Base-by-base conservation (phyloP, 2,113 vertebrate genomes). In the Epinephelus moara region DNA sequence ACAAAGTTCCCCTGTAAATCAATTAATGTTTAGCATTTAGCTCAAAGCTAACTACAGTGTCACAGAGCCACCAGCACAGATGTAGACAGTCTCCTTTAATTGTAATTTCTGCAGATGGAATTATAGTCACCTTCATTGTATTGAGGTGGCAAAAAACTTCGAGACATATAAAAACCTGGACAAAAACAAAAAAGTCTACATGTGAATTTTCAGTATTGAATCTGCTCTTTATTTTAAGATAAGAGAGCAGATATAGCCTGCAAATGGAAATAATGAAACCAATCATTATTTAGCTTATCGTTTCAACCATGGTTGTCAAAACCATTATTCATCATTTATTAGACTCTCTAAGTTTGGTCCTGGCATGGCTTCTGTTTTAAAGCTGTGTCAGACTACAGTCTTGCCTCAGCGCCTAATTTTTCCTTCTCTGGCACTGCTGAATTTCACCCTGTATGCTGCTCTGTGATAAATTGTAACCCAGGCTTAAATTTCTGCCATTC, bases 381-480 rank as follows among this genome's bases (percentile, higher is more conserved):
- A 85, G 23, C 30, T 17, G 55, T 19, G 40, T 17, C 62, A 57
- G 49, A 64, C 55, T 11, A 42, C 52, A 17, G 67, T 68, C 27
- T 56, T 55, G 40, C n/a, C 10, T 64, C 52, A 73, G 42, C 1
- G 18, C 37, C 76, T 57, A 17, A 27, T 63, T 62, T 47, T 23
- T 79, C 61, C 72, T 66, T 60, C 59, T 49, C 10, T 81, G 64
- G 52, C 74, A 59, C 55, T 69, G 62, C 71, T 52, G 21, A 30
- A 77, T 72, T 55, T 75, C 53, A 52, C 47, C 60, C 23, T 75
- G 60, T 52, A 12, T 17, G 11, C 64, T 47, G 33, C 63, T 86
- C 3, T 4, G 23, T 77, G 73, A 88, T 78, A 69, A 85, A 85
- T 67, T 80, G 75, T 73, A 42, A 67, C 13, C 57, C 50, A 37